Percentiles rank a stretch among this genome's conserved stretches.
phyloP scores from a whole-genome alignment of 2,797 vertebrate species.

The Novumbra hubbsi region DNA sequence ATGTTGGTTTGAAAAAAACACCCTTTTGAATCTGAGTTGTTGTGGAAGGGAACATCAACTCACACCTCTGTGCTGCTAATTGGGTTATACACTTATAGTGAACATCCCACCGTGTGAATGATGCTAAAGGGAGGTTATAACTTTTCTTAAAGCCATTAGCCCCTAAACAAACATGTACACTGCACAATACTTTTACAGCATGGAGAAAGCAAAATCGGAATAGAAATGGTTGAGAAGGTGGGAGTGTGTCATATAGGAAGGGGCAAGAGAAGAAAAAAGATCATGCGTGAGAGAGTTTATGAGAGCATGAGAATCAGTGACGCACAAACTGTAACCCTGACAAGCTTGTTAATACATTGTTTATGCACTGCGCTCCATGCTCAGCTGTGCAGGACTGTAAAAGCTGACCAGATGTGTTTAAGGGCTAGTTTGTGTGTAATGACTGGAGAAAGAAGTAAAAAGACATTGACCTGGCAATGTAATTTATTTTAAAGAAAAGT shows the following conservation, averaged over 20 bases:
- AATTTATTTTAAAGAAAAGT: neutral
- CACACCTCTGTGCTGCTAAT: too few relatives aligned
- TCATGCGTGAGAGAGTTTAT: neutral
- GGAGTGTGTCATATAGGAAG: neutral
- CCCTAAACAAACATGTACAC: neutral
- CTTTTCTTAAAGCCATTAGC: neutral
- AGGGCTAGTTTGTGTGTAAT: neutral
- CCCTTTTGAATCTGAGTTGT: too few relatives aligned
- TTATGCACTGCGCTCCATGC: neutral
- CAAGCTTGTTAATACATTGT: conserved; percentile 1
- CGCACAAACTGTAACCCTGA: neutral
- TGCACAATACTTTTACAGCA: neutral
- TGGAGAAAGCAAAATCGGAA: too few relatives aligned
- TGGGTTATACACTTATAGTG: too few relatives aligned
- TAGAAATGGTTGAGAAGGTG: too few relatives aligned
- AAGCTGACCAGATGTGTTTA: conserved; percentile 9
- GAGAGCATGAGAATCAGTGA: neutral
- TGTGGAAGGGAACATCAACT: neutral
- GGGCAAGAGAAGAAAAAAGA: neutral
- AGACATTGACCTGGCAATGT: neutral
- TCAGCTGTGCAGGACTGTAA: neutral
- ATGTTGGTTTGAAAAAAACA: too few relatives aligned
- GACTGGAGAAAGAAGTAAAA: neutral
- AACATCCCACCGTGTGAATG: too few relatives aligned
- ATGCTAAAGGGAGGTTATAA: neutral